These are phyloP conservation scores for Aegypius monachus DNA, from an alignment of 2,113 vertebrate species.

Conservation along the genomic window DNA sequence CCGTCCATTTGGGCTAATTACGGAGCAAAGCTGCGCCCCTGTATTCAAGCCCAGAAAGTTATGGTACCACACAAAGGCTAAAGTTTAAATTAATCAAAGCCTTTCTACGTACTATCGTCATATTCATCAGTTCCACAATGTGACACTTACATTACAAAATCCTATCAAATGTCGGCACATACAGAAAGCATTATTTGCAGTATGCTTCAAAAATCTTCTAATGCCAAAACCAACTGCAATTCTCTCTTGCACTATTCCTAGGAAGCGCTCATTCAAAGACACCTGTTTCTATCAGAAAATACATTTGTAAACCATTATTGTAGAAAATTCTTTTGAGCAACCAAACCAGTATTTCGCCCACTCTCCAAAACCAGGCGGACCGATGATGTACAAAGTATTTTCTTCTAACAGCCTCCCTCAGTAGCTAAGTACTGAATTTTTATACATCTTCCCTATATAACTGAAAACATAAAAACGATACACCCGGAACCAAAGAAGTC, in stretches of 20 bases:
- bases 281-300: background rate
- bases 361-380: background rate
- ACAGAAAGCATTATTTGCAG: background rate
- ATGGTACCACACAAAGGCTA: background rate
- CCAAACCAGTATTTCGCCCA: background rate
- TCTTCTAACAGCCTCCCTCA: background rate
- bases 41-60: background rate
- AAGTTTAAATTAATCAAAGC: background rate
- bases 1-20: background rate
- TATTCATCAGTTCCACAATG: background rate
- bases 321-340: background rate
- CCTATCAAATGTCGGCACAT: background rate
- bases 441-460: background rate
- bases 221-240: background rate
- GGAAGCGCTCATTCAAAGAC: background rate
- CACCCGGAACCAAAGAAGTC: accelerated
- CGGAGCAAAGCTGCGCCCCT: background rate
- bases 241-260: background rate
- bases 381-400: background rate
- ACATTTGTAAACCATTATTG: background rate
- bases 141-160: background rate
- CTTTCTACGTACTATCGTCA: accelerated
- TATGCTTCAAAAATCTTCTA: background rate
- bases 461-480: background rate
- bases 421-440: background rate